phyloP scores from a whole-genome alignment of 2,888 invertebrate species.

The Myopa testacea region DNA sequence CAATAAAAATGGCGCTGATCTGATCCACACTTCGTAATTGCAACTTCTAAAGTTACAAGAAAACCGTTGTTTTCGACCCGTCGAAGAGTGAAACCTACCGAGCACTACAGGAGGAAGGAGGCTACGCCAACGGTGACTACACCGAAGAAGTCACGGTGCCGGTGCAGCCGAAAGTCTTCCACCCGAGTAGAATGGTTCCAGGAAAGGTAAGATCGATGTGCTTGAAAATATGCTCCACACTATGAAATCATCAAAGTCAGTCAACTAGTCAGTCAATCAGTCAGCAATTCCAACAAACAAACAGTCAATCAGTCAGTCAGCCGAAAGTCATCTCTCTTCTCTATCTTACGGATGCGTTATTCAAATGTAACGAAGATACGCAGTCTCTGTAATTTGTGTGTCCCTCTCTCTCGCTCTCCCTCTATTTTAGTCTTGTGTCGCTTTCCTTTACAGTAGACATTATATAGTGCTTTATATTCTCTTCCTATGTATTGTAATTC shows the following conservation, averaged over 20 bases:
- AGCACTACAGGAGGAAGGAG: slow-evolving; percentile 84
- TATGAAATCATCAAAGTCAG: slow-evolving; percentile 25
- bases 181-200: slow-evolving; percentile 70
- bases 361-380: background rate
- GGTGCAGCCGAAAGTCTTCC: slow-evolving; percentile 81
- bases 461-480: background rate
- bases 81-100: slow-evolving; percentile 89
- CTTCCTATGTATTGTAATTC: slow-evolving; percentile 5
- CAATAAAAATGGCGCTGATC: slow-evolving; percentile 20
- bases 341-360: background rate
- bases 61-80: slow-evolving; percentile 84
- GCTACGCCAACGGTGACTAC: slow-evolving; percentile 73
- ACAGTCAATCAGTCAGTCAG: background rate
- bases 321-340: background rate
- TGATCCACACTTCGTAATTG: background rate
- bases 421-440: background rate
- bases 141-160: slow-evolving; percentile 78
- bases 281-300: background rate
- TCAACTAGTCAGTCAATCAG: slow-evolving; percentile 19
- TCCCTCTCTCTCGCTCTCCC: background rate
- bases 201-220: slow-evolving; percentile 71
- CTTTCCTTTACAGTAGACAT: background rate
- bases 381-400: background rate
- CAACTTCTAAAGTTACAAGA: slow-evolving; percentile 69
- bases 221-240: slow-evolving; percentile 27